Base-by-base conservation (phyloP, 1,140 invertebrate genomes). In the Drosophila triauraria region DNA sequence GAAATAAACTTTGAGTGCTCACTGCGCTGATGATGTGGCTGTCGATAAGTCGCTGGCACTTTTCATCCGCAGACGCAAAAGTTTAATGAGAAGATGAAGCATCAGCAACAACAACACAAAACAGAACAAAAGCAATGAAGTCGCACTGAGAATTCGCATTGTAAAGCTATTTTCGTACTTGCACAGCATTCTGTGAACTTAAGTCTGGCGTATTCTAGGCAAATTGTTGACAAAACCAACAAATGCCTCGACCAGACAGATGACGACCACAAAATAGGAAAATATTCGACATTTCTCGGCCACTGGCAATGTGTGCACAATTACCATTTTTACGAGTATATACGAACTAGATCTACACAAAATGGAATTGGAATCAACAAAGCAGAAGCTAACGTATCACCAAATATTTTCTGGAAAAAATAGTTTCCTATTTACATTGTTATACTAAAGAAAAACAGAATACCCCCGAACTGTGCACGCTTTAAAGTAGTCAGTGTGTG, bases 11-110 rank as follows among this genome's bases (percentile, higher is more conserved):
- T 58, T 53, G 42, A 70, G 67, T 56, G 32, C 40, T 71, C 50
- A 59, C 15, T 67, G 63, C 15, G 43, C 12, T 38, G 51, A 27
- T 44, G 69, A 72, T 71, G 69, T 58, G 27, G 54, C 43, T 71
- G 69, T 60, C 69, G 67, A 74, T 74, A 60, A 74, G 68, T 74
- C 56, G 46, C 38, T 43, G 54, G 38, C 56, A 74, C 70, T 74
- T 60, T 72, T 72, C 54, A 74, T 74, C 23, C 12, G 46, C 68
- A 72, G 70, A 74, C 46, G 68, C 44, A 44, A 72, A 74, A 74
- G 70, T 72, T 59, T 72, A 74, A 74, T 74, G 68, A 72, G 70
- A 60, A 51, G 46, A 48, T 47, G 40, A 38, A 67, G 35, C 20
- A 43, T 20, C 67, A 46, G 44, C 25, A 40, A 54, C 32, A 43